Base-by-base conservation (phyloP, 30 jellyfish, hydroid and myxozoan species). In the Cassiopea andromeda region DNA sequence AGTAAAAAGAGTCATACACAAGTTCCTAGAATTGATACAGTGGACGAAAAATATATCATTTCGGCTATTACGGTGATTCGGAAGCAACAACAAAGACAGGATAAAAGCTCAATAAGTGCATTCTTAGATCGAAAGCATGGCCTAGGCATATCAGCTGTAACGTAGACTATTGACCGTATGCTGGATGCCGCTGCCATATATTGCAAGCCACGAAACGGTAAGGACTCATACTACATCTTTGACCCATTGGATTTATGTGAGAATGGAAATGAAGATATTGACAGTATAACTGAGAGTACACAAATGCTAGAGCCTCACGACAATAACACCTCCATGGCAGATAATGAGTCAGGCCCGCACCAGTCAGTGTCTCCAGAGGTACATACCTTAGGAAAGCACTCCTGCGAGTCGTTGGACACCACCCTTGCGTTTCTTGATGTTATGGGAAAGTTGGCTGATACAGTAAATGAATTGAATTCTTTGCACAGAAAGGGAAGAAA, bases 241-340 rank as follows among this genome's bases (percentile, higher is more conserved):
- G 87, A 78, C 82, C 87, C 87, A 78, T 16, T 78, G 79, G 47
- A 78, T 83, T 14, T 78, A 78, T 78, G 87, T 50, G 87, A 78
- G 5, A 50, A 82, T 78, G 87, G 8, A 38, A 75, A 18, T 14
- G 74, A 78, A 38, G 54, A 38, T 82, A 78, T 45, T 15, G 87
- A 45, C 87, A 78, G 87, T 78, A 82, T 12, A 78, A 78, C 18
- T 78, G 87, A 78, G 44, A 38, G 44, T 78, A 8, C 87, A 78
- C 87, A 14, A 50, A 27, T 38, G 87, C 87, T 18, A 38, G 87
- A 46, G 87, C 76, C 43, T 15, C 46, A 78, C 47, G 87, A 78
- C 58, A 82, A 7, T 78, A 47, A 78, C 47, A 46, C 83, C 78
- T 46, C 76, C 43, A 27, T 27, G 38, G 38, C 49, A 14, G 58